Evolutionary conservation across 2,113 vertebrate species (phyloP).

Genomic region (Salvelinus sp.): DNA sequence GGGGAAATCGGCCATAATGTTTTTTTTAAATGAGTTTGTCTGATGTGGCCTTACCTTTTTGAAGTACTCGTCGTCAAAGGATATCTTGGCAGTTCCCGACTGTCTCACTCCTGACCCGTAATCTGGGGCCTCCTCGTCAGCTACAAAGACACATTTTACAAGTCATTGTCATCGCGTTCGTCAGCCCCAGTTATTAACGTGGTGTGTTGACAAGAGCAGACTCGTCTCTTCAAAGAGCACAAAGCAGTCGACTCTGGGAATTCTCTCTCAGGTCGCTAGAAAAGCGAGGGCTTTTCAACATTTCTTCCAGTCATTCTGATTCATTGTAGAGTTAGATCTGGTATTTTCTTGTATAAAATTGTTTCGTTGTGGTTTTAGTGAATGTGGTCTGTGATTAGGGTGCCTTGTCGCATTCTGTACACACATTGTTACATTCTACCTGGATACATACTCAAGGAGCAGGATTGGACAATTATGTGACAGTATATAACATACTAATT

Average conservation of each 20-base stretch:
- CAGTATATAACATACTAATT: not conserved
- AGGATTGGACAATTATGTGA: not conserved
- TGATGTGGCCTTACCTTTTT: constrained; percentile 78
- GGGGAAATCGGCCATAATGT: too few species aligned
- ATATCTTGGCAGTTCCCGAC: constrained; percentile 98
- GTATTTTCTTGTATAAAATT: too few species aligned
- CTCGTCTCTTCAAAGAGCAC: constrained; percentile 34
- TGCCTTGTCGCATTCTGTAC: not conserved
- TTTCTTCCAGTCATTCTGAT: constrained; percentile 1
- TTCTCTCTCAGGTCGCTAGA: constrained; percentile 8
- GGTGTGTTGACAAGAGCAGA: constrained; percentile 11
- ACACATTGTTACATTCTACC: not conserved
- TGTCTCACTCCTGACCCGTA: constrained; percentile 97
- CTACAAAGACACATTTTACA: constrained; percentile 63
- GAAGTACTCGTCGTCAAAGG: constrained; percentile 96
- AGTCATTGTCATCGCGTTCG: constrained; percentile 18
- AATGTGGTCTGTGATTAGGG: not conserved
- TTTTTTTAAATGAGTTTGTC: constrained; percentile 8
- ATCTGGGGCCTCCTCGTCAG: constrained; percentile 97
- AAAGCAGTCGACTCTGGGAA: constrained; percentile 12
- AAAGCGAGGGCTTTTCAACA: not conserved
- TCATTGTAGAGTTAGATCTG: not conserved
- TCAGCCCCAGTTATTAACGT: constrained; percentile 34
- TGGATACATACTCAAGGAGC: not conserved
- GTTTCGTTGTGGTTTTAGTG: not conserved